Conservation (phyloP, 2,888 invertebrate species). For the Chaitophorus viminalis region DNA sequence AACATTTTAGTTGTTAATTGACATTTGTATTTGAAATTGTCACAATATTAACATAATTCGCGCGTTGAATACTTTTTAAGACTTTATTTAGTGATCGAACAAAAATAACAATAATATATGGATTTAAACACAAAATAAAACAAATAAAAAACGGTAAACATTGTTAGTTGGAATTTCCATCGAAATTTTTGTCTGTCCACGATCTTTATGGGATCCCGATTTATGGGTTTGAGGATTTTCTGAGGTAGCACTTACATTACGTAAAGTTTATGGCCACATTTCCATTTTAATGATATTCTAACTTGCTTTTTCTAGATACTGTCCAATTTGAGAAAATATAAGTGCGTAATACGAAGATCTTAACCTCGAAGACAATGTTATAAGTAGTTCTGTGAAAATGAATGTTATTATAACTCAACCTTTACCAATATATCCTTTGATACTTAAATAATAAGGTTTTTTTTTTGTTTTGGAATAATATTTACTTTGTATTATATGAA, state of each 20-base stretch:
- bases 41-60: too few species aligned
- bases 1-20: too few species aligned
- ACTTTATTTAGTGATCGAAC: background rate
- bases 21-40: too few species aligned
- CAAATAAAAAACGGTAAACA: background rate
- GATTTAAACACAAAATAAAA: constrained; percentile 9
- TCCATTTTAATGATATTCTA: constrained; percentile 49
- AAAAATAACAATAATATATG: background rate
- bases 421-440: too few species aligned
- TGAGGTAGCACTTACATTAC: constrained; percentile 18
- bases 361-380: too few species aligned
- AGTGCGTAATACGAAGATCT: background rate
- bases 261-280: constrained; percentile 37
- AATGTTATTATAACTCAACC: background rate
- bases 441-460: too few species aligned
- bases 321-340: background rate
- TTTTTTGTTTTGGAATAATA: background rate
- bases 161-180: constrained; percentile 8
- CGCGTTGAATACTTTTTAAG: too few species aligned
- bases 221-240: constrained; percentile 19
- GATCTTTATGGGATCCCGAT: constrained; percentile 25
- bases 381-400: background rate
- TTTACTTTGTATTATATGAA: background rate
- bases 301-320: constrained; percentile 11
- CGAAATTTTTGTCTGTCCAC: constrained; percentile 20